phyloP scores from a whole-genome alignment of 2,888 invertebrate species.

The Ophonus ardosiacus region DNA sequence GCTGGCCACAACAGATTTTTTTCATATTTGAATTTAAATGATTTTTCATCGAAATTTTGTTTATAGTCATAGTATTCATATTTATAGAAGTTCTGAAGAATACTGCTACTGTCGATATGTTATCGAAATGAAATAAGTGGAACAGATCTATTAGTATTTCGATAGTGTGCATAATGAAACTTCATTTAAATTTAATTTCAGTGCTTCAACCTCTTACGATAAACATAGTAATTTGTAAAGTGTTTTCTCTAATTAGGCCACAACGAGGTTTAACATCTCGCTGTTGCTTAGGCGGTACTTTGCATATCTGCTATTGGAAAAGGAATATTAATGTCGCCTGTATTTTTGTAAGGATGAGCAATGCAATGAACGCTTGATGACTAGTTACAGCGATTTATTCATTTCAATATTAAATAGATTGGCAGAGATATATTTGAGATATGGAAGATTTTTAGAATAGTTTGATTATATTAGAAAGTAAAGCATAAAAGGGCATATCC shows the following conservation, averaged over 20 bases:
- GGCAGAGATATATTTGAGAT: slow-evolving; percentile 44
- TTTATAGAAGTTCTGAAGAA: background rate
- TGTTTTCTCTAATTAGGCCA: slow-evolving; percentile 7
- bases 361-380: slow-evolving; percentile 32
- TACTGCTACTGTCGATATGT: background rate
- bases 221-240: slow-evolving; percentile 11
- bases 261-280: background rate
- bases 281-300: slow-evolving; percentile 15
- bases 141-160: background rate
- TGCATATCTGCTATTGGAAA: slow-evolving; percentile 15
- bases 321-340: slow-evolving; percentile 39
- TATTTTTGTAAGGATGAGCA: slow-evolving; percentile 12
- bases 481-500: slow-evolving; percentile 50
- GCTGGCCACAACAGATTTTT: no score
- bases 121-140: background rate
- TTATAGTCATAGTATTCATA: no score
- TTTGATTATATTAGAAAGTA: slow-evolving; percentile 50
- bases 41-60: no score
- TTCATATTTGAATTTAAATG: no score
- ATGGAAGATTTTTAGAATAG: slow-evolving; percentile 29
- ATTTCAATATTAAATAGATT: slow-evolving; percentile 46
- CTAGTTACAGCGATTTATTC: slow-evolving; percentile 25
- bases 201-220: slow-evolving; percentile 2
- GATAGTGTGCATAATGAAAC: background rate
- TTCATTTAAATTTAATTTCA: slow-evolving; percentile 21